Conservation (phyloP, 2,113 vertebrate species). For the Triplophysa siluroides region DNA sequence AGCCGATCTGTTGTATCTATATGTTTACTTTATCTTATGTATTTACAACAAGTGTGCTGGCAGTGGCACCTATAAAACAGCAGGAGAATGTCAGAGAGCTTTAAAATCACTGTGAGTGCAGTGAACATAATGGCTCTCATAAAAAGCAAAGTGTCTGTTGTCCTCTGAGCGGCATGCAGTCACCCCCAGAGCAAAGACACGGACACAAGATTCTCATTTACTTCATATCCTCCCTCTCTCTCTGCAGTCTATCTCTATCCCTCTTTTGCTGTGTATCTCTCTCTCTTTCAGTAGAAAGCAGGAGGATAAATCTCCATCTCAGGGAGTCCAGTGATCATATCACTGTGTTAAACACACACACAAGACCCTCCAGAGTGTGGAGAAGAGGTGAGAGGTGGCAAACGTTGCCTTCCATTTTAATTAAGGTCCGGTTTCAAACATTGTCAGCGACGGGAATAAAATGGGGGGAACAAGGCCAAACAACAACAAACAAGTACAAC, state of each 20-base stretch:
- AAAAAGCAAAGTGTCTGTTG: constrained; percentile 55
- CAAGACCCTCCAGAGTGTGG: not conserved
- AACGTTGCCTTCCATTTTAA: not conserved
- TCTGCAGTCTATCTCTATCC: not conserved
- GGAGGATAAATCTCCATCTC: constrained; percentile 30
- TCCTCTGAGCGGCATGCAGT: constrained; percentile 56
- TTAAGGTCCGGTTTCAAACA: not conserved
- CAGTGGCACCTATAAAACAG: constrained; percentile 11
- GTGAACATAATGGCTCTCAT: constrained; percentile 61
- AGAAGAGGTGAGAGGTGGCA: not conserved
- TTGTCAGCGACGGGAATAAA: not conserved
- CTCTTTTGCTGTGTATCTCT: not conserved
- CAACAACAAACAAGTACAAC: too few relatives aligned
- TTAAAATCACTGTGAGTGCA: constrained; percentile 37
- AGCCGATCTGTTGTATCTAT: constrained; percentile 1
- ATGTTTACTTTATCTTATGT: constrained; percentile 1
- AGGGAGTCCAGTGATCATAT: constrained; percentile 8
- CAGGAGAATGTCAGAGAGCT: constrained; percentile 29
- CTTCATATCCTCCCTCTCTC: not conserved
- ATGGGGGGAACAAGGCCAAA: not conserved
- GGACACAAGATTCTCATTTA: constrained; percentile 23
- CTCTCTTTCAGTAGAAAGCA: constrained; percentile 49
- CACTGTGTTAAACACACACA: not conserved
- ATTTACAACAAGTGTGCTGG: constrained; percentile 16
- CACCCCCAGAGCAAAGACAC: constrained; percentile 28